Evolutionary conservation across 23 tunicate species (phyloP).

Genomic region (Diplosoma virens): DNA sequence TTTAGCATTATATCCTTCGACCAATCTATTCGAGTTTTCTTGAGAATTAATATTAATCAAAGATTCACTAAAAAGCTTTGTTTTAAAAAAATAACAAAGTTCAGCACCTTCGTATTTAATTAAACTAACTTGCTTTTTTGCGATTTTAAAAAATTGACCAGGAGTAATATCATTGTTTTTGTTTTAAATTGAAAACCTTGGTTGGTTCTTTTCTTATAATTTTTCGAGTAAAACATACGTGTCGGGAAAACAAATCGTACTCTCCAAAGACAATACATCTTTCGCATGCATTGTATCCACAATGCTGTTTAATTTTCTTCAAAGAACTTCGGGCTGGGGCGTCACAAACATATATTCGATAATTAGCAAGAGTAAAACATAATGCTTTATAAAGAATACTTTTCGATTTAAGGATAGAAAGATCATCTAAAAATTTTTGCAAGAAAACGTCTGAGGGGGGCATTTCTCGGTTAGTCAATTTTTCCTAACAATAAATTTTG

Average conservation of each 20-base stretch:
- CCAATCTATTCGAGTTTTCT: no score
- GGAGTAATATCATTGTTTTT: no score
- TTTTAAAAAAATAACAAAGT: no score
- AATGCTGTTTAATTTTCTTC: conserved; percentile 31
- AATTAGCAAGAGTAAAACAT: neutral
- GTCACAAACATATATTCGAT: conserved; percentile 38
- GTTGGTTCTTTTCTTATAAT: no score
- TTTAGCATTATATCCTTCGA: no score
- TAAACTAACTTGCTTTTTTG: no score
- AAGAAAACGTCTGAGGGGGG: conserved; percentile 33
- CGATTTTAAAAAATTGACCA: no score
- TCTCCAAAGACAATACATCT: conserved; percentile 37
- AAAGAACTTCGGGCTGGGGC: conserved; percentile 40
- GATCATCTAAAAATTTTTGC: conserved; percentile 30
- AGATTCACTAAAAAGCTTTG: no score
- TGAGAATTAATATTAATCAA: no score
- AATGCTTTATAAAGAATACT: neutral
- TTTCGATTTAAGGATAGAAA: neutral
- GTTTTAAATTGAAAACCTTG: no score
- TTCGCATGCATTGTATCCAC: conserved; percentile 46
- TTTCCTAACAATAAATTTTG: conserved; percentile 32
- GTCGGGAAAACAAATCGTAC: neutral
- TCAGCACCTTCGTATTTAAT: no score
- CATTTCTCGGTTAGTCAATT: conserved; percentile 32
- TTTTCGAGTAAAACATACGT: conserved; percentile 19